Evolutionary conservation across 2,113 vertebrate species (phyloP), one percentile per base, ranked within the genome.

Genomic region (Gobiocypris rarus): DNA sequence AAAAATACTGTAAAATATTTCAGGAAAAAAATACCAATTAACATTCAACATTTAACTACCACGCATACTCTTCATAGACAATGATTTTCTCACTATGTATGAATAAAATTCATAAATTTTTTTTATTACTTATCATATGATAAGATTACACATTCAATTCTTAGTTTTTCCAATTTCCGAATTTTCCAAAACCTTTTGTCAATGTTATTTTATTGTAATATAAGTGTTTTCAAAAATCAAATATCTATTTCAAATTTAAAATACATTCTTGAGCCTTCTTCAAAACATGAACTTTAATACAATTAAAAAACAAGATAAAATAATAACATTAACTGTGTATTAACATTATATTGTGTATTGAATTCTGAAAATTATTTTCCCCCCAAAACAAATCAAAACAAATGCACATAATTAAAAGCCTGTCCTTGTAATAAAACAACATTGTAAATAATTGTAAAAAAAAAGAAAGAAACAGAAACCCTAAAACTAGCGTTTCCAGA

Each of bases 401-500:
- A 59, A 79, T 9, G 0, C 2, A 48, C 38, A 24, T 48, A 54
- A 81, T 81, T 58, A 48, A 52, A 54, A 54, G 3, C 9, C 15
- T 31, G 73, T 31, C 8, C 14, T 75, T 75, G 24, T 17, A 54
- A 52, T 31, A 82, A 69, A 50, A 71, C 11, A 26, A 61, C 13
- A 31, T 24, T 61, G 0, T 38, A 52, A 41, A 83, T 69, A 17
- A 73, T 19, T 48, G 22, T 34, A 19, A 17, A 65, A 81, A 73
- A 26, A 48, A 28, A 52, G 52, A 15, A 19, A 17, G 4, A 59
- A 22, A n/a, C 0, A 26, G 22, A 1, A 43, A 50, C 28, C 10
- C 24, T 15, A 41, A 48, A 31, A 50, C 75, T 76, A 78, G 87
- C 94, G 95, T 90, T 95, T 98, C 98, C 98, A 99, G 2, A 99